Evolutionary conservation across 2,113 vertebrate species (phyloP), one percentile per base, ranked within the genome.

Genomic region (Chloroceryle aenea): DNA sequence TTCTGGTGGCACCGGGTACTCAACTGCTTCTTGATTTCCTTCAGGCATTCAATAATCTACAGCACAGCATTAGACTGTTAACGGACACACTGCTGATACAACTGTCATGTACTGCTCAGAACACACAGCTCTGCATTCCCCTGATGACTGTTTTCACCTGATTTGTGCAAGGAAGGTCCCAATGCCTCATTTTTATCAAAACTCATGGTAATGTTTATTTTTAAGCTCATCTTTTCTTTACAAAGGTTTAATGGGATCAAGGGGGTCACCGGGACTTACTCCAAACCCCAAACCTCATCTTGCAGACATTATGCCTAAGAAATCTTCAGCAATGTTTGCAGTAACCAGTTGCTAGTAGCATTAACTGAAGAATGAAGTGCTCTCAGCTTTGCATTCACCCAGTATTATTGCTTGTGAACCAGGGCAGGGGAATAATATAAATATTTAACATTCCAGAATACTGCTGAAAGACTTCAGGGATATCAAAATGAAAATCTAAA

Each of bases 21-120:
- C 73, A 99, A 91, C 19, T 98, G 98, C 56, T 98, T 99, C 97
- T 99, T 99, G 95, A 98, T 99, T 96, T 99, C 99, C 95, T 99
- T 99, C 75, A 99, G 97, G 96, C 99, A 99, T 94, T 99, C 99
- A 23, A 99, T 99, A 43, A 99, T 99, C 99, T 99, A 75, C 27
- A 92, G 87, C 8, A 58, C 67, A 93, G 43, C 12, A 34, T 23
- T 8, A 73, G 4, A 45, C 30, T 12, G 2, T 36, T 36, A 61
- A 77, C 5, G 8, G 32, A 27, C 26, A 6, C 30, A 13, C 4
- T 7, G 11, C 16, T n/a, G 27, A 32, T 19, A 29, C 1, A 20
- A 73, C 62, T 48, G 36, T 62, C 58, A 45, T 5, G 29, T 7
- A 16, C 32, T 29, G 30, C 61, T 71, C 50, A 27, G 38, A 26